Base-by-base conservation (phyloP, 2,797 vertebrate genomes). In the Spea hammondii region DNA sequence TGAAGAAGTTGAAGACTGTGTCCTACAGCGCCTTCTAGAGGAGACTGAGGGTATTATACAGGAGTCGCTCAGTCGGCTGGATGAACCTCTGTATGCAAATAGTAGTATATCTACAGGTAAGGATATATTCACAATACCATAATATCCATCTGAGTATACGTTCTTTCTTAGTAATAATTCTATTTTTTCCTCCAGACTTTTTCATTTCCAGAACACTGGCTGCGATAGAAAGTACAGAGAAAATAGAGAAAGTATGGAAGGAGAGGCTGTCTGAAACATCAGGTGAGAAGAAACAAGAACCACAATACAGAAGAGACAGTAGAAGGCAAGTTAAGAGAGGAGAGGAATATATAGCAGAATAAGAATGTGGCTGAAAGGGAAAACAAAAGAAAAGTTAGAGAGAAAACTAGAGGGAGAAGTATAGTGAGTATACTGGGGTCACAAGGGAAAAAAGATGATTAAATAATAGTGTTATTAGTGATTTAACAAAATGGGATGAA, bases 41-140 rank as follows among this genome's bases (percentile, higher is more conserved):
- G 94, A 96, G 79, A 95, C 94, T 0, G 89, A 95, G 86, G 86
- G 70, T 76, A 93, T 96, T 85, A 86, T 99, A 50, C 92, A 90
- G 83, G 95, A 96, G 13, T 93, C 96, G 0, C 89, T 99, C 80
- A 65, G 85, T 71, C 94, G 87, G 84, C 88, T 97, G 0, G 94
- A 98, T 0, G 94, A 97, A 84, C 95, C 96, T 0, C 68, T 91
- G 4, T 95, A 97, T 85, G 88, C 94, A 81, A 89, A 95, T 90
- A 97, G 96, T 84, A 95, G 93, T 0, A 90, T 95, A 83, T 97
- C 96, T 0, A 93, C 97, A 72, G 97, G 97, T 96, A 83, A 74
- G 75, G 70, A 14, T 8, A 46, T 9, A 3, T 17, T 65, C 1
- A 5, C 65, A 55, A 0, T 1, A 54, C 49, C 1, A 13, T 3